A percentile compares a stretch with the other conserved stretches of the same genome.
Conservation (phyloP, 1,140 invertebrate genomes). For the Euura lappo region DNA sequence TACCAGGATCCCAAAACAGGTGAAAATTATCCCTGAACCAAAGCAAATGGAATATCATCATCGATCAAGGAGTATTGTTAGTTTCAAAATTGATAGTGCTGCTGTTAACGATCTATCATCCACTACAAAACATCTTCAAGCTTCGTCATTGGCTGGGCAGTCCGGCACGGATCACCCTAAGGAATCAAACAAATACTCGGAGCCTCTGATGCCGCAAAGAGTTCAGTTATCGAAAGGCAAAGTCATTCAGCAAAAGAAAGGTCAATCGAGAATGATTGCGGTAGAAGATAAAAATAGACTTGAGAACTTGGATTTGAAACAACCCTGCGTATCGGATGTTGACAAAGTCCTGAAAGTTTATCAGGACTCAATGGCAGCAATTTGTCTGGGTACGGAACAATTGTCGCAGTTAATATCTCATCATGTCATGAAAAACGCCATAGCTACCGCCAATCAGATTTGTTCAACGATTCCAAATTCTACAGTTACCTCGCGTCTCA, state of each 20-base stretch:
- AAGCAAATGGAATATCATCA: neutral
- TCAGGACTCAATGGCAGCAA: conserved; percentile 20
- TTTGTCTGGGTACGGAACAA: conserved; percentile 17
- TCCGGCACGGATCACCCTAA: neutral
- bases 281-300: neutral
- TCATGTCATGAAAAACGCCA: conserved; percentile 11
- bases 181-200: neutral
- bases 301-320: conserved; percentile 19
- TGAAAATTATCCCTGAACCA: neutral
- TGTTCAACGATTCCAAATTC: neutral
- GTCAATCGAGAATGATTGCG: neutral
- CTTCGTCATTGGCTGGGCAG: too few species aligned
- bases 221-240: neutral
- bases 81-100: neutral
- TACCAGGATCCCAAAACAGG: neutral
- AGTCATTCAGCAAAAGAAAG: neutral
- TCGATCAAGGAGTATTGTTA: neutral
- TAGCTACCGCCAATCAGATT: neutral
- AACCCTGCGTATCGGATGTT: conserved; percentile 18
- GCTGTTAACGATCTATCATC: too few species aligned
- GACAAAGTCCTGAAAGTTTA: conserved; percentile 22
- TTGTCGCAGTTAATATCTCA: conserved; percentile 14
- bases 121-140: too few species aligned
- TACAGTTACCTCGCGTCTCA: too few species aligned
- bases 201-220: neutral